A percentile compares a stretch with the other conserved stretches of the same genome.
phyloP scores from a whole-genome alignment of 30 jellyfish, hydroid and myxozoan genomes.

The Aurelia aurita region DNA sequence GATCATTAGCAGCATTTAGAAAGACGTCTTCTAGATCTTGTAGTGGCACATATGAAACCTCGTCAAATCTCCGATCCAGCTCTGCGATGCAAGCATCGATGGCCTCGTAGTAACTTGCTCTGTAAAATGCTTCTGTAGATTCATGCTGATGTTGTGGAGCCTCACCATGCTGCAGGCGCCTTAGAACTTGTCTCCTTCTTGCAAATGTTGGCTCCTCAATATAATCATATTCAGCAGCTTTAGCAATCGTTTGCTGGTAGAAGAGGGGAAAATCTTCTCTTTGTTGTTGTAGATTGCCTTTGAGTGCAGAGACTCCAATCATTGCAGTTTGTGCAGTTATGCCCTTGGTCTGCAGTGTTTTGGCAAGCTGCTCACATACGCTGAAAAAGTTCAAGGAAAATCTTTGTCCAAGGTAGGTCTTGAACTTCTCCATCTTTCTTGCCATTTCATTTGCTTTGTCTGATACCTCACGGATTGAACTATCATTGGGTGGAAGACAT shows the following conservation, averaged over 20 bases:
- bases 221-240: conserved; percentile 6
- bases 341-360: conserved; percentile 23
- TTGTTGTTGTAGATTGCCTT: conserved; percentile 13
- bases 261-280: conserved; percentile 22
- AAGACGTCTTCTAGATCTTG: conserved; percentile 35
- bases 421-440: conserved; percentile 6
- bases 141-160: conserved; percentile 13
- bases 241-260: conserved; percentile 10
- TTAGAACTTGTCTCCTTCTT: conserved; percentile 21
- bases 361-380: conserved; percentile 43
- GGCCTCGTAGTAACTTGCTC: conserved; percentile 17
- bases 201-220: conserved; percentile 26
- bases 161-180: conserved; percentile 20
- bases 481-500: no score
- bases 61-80: conserved; percentile 31
- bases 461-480: conserved; percentile 24
- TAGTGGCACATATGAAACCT: conserved; percentile 36
- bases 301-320: conserved; percentile 37
- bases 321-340: conserved; percentile 24
- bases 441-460: conserved; percentile 19
- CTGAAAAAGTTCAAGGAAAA: conserved; percentile 19
- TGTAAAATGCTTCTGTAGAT: conserved; percentile 10
- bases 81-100: conserved; percentile 47
- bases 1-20: conserved; percentile 30
- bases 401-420: conserved; percentile 12